These are phyloP conservation scores for Pseudanteris insignis DNA, from an alignment of 2,888 invertebrate genomes.

Conservation along the genomic window DNA sequence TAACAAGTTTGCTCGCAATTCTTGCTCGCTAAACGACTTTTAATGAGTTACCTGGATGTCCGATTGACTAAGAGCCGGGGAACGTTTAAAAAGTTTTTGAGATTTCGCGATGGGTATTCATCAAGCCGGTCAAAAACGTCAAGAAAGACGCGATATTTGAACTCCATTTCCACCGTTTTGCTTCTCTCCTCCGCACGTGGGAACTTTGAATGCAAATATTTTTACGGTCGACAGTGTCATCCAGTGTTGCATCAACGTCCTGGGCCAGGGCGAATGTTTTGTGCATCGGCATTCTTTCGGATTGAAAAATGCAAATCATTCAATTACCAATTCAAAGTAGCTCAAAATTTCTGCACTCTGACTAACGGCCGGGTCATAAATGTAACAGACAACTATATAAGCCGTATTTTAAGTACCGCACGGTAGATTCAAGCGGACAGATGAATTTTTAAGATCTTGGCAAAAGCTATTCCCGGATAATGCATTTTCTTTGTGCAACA, in stretches of 20 bases:
- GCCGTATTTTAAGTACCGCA: background rate
- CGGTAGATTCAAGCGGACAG: conserved; percentile 6
- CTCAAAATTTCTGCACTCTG: conserved; percentile 29
- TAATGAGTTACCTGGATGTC: conserved; percentile 17
- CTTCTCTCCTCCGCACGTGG: conserved; percentile 24
- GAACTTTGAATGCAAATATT: conserved; percentile 55
- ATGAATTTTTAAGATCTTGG: conserved; percentile 12
- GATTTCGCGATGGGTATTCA: conserved; percentile 38
- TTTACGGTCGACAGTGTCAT: conserved; percentile 51
- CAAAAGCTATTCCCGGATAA: background rate
- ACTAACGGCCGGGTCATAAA: conserved; percentile 11
- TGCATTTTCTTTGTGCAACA: conserved; percentile 3
- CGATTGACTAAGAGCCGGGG: conserved; percentile 22
- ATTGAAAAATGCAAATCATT: conserved; percentile 39
- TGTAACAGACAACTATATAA: conserved; percentile 6
- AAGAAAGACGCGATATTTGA: conserved; percentile 36
- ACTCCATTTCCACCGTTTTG: conserved; percentile 12
- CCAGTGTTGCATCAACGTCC: conserved; percentile 39
- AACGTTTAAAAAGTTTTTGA: conserved; percentile 20
- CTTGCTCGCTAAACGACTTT: conserved; percentile 25
- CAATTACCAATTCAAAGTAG: conserved; percentile 51
- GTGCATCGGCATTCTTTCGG: conserved; percentile 23
- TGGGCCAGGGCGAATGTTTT: conserved; percentile 34
- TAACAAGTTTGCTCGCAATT: conserved; percentile 13
- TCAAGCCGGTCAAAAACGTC: conserved; percentile 31